Percentiles rank a stretch among this genome's conserved stretches.
Conservation (phyloP, 2,888 invertebrate species). For the Synergus laeviventris region DNA sequence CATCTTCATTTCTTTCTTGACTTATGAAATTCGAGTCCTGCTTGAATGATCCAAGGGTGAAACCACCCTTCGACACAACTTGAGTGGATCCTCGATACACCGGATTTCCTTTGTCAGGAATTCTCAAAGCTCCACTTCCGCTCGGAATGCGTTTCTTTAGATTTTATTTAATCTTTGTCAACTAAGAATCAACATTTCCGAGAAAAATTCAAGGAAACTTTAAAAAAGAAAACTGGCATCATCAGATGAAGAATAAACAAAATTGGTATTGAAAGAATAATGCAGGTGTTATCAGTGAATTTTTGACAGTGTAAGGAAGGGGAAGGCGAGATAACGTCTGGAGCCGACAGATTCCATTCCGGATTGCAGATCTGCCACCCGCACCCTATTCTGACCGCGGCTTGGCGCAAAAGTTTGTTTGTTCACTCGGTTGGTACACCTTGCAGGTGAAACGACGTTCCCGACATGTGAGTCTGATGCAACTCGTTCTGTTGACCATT, state of each 20-base stretch:
- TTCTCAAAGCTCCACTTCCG: constrained; percentile 48
- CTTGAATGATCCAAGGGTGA: constrained; percentile 48
- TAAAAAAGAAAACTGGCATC: not conserved
- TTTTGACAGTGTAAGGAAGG: constrained; percentile 42
- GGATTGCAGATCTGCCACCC: constrained; percentile 73
- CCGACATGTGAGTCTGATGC: constrained; percentile 45
- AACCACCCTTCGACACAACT: constrained; percentile 48
- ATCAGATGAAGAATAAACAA: not conserved
- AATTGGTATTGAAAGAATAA: constrained; percentile 12
- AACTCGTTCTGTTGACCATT: constrained; percentile 36
- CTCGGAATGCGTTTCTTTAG: constrained; percentile 2
- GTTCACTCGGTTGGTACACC: constrained; percentile 60
- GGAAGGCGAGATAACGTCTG: constrained; percentile 68
- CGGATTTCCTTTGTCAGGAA: constrained; percentile 52
- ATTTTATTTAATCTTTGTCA: not conserved
- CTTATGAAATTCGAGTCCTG: constrained; percentile 54
- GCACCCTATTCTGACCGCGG: constrained; percentile 69
- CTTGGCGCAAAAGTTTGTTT: constrained; percentile 68
- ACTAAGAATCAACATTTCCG: not conserved
- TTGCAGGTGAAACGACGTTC: constrained; percentile 69
- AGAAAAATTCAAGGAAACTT: not conserved
- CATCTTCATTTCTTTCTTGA: constrained; percentile 37
- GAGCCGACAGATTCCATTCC: constrained; percentile 75
- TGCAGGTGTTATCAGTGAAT: constrained; percentile 29
- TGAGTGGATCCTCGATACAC: constrained; percentile 55